Evolutionary conservation across 2,113 vertebrate genomes (phyloP).

Genomic region (Nesoenas mayeri): DNA sequence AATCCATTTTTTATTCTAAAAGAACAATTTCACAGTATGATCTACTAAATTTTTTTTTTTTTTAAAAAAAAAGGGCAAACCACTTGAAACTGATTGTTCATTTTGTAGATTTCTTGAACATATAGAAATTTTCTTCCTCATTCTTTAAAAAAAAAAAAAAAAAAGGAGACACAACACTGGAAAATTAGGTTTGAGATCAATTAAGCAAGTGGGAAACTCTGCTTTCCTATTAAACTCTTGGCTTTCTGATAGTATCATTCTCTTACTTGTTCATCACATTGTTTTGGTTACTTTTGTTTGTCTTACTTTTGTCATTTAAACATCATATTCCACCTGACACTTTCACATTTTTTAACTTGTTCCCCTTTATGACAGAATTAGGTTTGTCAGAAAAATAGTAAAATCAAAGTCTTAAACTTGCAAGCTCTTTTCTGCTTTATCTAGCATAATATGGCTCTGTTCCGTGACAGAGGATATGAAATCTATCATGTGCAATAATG

Average conservation of each 20-base stretch:
- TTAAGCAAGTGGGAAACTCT: background rate
- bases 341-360: background rate
- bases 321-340: background rate
- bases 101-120: background rate
- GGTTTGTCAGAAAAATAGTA: background rate
- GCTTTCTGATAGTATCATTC: background rate
- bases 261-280: background rate
- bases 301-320: background rate
- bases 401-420: background rate
- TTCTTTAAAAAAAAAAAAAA: background rate
- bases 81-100: background rate
- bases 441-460: background rate
- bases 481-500: background rate
- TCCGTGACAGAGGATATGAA: background rate
- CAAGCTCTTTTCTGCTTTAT: background rate
- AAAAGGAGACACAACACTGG: fast-evolving
- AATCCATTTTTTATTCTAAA: constrained; percentile 3
- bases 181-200: background rate
- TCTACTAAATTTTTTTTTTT: background rate
- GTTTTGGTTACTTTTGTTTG: background rate
- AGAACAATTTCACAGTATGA: background rate
- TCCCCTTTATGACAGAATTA: background rate
- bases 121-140: background rate
- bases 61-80: background rate
- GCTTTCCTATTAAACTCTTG: background rate